Evolutionary conservation across 2,113 vertebrate genomes (phyloP).

Genomic region (Microtus ochrogaster): DNA sequence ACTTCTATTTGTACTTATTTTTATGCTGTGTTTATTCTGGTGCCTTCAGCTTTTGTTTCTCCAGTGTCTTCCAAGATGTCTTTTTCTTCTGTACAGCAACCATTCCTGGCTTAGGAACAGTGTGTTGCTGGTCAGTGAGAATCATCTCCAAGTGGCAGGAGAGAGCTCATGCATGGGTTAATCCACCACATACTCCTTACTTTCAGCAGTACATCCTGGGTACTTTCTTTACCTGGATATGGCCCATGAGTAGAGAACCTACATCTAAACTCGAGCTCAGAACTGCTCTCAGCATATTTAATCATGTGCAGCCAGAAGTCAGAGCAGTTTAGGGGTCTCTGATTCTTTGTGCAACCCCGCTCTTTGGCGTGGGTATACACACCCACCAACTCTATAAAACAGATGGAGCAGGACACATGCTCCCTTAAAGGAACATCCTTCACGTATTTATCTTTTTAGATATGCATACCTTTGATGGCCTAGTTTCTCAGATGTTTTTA

Average conservation of each 20-base stretch:
- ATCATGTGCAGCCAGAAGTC: neutral
- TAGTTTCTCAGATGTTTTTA: neutral
- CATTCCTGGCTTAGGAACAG: neutral
- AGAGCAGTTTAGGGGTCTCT: neutral
- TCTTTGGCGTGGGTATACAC: neutral
- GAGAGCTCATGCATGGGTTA: neutral
- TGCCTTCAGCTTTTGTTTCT: neutral
- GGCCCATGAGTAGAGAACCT: neutral
- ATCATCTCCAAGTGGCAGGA: neutral
- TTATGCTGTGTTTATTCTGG: too few relatives aligned
- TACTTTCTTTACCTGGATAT: neutral
- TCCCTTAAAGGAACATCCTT: neutral
- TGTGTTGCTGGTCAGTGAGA: neutral
- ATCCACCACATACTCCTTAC: rapidly evolving
- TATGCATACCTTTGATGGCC: neutral
- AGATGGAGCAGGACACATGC: neutral
- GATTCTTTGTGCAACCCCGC: neutral
- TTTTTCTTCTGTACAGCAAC: neutral
- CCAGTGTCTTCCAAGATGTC: neutral
- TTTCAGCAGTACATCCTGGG: neutral
- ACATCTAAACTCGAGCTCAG: neutral
- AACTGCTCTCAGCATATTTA: neutral
- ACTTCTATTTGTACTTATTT: neutral
- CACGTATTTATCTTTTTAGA: neutral
- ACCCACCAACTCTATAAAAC: neutral